Conservation (phyloP, 2,888 invertebrate genomes). For the Agriopis marginaria region DNA sequence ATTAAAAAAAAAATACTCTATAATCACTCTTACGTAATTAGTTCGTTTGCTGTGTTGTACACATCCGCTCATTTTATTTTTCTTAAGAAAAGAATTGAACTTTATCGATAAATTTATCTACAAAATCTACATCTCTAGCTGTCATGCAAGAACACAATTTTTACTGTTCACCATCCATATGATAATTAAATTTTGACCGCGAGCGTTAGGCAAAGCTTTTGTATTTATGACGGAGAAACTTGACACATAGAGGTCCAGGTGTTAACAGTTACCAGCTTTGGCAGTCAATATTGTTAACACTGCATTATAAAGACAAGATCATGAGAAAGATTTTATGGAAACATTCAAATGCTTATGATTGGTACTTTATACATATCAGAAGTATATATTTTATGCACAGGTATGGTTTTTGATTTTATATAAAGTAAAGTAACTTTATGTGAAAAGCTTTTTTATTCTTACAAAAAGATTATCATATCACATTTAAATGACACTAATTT, state of each 20-base stretch:
- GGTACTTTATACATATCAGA: not conserved
- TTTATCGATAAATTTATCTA: conserved; percentile 7
- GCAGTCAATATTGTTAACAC: conserved; percentile 72
- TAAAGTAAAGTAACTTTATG: too few relatives aligned
- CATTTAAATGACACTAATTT: too few relatives aligned
- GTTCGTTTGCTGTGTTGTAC: too few relatives aligned
- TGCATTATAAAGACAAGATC: conserved; percentile 48
- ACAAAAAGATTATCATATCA: too few relatives aligned
- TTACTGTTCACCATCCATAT: conserved; percentile 72
- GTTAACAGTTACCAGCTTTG: conserved; percentile 61
- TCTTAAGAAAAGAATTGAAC: not conserved
- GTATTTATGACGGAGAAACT: conserved; percentile 75
- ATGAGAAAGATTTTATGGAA: too few relatives aligned
- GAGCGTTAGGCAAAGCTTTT: conserved; percentile 72
- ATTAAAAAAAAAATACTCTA: too few relatives aligned
- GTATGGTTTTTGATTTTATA: too few relatives aligned
- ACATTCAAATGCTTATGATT: too few relatives aligned
- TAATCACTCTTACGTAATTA: too few relatives aligned
- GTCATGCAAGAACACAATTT: conserved; percentile 45
- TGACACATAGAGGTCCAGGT: conserved; percentile 73
- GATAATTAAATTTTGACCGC: conserved; percentile 84
- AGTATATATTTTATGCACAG: not conserved
- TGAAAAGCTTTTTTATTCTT: too few relatives aligned
- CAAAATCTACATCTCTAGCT: conserved; percentile 19
- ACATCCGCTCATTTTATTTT: too few relatives aligned